Evolutionary conservation across 2,888 invertebrate genomes (phyloP), one percentile per base, ranked within the genome.

Genomic region (Rosalia funebris): DNA sequence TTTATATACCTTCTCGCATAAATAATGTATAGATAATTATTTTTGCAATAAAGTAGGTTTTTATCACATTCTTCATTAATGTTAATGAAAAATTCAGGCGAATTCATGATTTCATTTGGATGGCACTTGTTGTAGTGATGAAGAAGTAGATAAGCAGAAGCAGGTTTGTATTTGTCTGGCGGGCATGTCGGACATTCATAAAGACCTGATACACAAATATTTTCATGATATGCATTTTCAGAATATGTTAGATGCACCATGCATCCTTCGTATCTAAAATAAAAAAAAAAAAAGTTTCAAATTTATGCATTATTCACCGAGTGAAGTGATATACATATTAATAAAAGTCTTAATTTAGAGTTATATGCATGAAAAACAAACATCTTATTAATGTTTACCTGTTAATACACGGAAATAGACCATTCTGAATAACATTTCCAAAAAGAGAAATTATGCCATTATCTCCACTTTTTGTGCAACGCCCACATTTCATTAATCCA

Each of bases 211-310:
- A 7, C 11, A 31, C 46, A 46, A 1, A n/a, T 31, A 2, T 5
- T 46, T 46, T 46, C 46, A 25, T 46, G 46, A 17, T 11, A 2
- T 25, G 25, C 11, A 25, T 25, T 25, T 46, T 46, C 44, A 1
- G 46, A 20, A 25, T 46, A 46, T 5, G 10, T 2, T 10, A 46
- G 4, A 31, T 31, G 25, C 10, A 10, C 10, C 3, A 1, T n/a
- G n/a, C 46, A 46, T 10, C 46, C 46, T 46, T 46, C 46, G 12
- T 46, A 46, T 12, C 46, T 46, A 25, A 2, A 46, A 25, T 19
- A 44, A 31, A 46, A 1, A 44, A n/a, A 41, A 10, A 12, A 41
- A 14, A 3, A 41, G 3, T 41, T 12, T 14, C 10, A 16, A 41
- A n/a, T n/a, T n/a, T n/a, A n/a, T n/a, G n/a, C n/a, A n/a, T n/a